Base-by-base conservation (phyloP, 1,140 invertebrate species). In the Oryctes rhinoceros region DNA sequence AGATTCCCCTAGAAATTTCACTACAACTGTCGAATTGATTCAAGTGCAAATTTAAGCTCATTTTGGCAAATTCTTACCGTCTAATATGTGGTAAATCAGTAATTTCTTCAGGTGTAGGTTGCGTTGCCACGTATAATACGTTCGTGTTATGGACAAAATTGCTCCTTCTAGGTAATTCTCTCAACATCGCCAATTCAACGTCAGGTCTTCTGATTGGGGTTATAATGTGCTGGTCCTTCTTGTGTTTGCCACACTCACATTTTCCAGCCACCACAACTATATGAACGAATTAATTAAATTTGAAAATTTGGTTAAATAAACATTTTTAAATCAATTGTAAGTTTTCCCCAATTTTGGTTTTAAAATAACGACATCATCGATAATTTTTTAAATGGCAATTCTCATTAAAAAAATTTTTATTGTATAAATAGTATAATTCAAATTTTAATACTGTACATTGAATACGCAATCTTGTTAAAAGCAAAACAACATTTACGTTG, bases 161-260 rank as follows among this genome's bases (percentile, higher is more conserved):
- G 2, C 91, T 90, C 82, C 91, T 83, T 2, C 92, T 88, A 3
- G 96, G 96, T 13, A 97, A 89, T 86, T 97, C 95, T 47, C 95
- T 90, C n/a, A 98, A 89, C 0, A 94, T 94, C 0, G 95, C 96
- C n/a, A 98, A 89, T 85, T 98, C 95, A 7, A 96, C 92, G 83
- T 97, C 95, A 0, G 94, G 91, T 80, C 90, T 88, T 35, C 89
- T 87, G 0, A 62, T 86, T 79, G 62, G 86, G 79, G 20, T 86
- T 74, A 79, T 86, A 83, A 71, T 84, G 85, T 80, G 87, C 88
- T 35, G 90, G 76, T 71, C 90, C 86, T 37, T 90, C 86, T 83
- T 93, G 92, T 87, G 92, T 92, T 80, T 91, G 90, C 81, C 81
- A 39, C 83, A 84, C 15, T 53, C 78, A 49, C 59, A 76, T 75